These are phyloP conservation scores for Rostratula benghalensis DNA, from an alignment of 2,113 vertebrate genomes.

Conservation along the genomic window DNA sequence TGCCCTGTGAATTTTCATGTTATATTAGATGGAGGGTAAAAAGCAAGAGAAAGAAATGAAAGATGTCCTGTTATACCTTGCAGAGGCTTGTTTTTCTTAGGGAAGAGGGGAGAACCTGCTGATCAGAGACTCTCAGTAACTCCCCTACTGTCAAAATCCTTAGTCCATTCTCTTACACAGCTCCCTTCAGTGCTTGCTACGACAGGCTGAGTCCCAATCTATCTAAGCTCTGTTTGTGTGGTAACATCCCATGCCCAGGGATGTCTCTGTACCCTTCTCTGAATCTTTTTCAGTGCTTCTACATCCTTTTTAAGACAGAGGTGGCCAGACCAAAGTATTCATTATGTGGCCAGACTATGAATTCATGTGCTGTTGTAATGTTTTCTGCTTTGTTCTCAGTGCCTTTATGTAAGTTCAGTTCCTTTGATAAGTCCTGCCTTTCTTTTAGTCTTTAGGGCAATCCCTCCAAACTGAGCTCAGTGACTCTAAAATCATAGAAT, in stretches of 20 bases:
- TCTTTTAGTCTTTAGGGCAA: not conserved
- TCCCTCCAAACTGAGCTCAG: not conserved
- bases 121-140: not conserved
- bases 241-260: not conserved
- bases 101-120: not conserved
- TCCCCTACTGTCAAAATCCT: not conserved
- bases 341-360: not conserved
- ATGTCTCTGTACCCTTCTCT: not conserved
- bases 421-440: not conserved
- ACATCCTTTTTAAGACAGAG: not conserved
- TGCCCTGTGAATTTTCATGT: not conserved
- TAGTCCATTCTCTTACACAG: not conserved
- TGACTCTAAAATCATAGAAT: not conserved
- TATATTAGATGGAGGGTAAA: not conserved
- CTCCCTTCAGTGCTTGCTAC: not conserved
- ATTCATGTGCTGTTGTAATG: not conserved
- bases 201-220: not conserved
- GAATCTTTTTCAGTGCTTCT: not conserved
- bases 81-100: not conserved
- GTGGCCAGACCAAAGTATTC: not conserved
- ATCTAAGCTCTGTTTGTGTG: not conserved
- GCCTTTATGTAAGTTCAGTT: not conserved
- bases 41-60: not conserved
- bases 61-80: not conserved
- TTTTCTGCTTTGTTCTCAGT: not conserved